Percentiles rank a stretch among this genome's conserved stretches.
Evolutionary conservation across 2,113 vertebrate genomes (phyloP).

Genomic region (Hemiprocne comata): DNA sequence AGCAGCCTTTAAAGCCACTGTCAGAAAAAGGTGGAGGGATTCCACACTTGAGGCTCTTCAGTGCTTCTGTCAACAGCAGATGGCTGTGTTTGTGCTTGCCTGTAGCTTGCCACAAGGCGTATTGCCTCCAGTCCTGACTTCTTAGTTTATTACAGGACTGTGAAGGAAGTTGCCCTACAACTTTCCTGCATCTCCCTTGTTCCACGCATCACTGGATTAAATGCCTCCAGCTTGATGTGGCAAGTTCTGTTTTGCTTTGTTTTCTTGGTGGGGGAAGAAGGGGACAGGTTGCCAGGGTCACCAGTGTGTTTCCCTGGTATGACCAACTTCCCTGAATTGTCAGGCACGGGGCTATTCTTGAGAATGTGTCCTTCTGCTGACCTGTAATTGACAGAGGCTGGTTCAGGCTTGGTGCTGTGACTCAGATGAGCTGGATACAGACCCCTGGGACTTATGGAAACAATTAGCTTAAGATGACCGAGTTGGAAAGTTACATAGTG

Average conservation of each 20-base stretch:
- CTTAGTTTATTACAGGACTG: background rate
- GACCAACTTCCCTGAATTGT: background rate
- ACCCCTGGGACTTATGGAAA: background rate
- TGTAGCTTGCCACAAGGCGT: background rate
- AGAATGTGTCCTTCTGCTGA: background rate
- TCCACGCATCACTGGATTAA: background rate
- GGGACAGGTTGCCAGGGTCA: background rate
- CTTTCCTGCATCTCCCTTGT: background rate
- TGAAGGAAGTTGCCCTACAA: background rate
- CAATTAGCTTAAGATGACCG: background rate
- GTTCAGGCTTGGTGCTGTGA: background rate
- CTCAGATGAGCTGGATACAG: background rate
- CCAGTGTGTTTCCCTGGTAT: background rate
- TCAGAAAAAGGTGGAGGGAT: background rate
- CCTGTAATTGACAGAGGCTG: background rate
- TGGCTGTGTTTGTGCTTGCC: background rate
- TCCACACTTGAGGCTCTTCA: background rate
- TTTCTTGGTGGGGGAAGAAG: background rate
- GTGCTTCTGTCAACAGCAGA: background rate
- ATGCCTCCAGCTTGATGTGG: background rate
- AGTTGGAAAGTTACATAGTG: background rate
- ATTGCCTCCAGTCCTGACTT: background rate
- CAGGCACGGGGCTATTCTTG: background rate
- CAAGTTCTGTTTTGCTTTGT: background rate
- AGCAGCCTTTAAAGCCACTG: background rate